These are phyloP conservation scores for Amphibalanus amphitrite DNA, from an alignment of 1,140 invertebrate species.

Conservation along the genomic window DNA sequence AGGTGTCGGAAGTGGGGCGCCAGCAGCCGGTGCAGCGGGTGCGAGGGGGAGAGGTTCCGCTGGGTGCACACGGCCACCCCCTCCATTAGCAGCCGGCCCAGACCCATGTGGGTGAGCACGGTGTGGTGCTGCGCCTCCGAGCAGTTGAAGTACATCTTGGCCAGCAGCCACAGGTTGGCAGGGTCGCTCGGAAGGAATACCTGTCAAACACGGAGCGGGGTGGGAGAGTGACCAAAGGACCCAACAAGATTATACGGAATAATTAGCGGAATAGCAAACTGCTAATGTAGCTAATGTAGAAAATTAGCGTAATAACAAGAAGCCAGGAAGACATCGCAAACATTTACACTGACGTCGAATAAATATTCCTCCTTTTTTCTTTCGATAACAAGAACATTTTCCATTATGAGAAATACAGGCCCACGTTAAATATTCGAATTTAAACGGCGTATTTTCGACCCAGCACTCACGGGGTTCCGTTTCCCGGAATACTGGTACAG, in stretches of 20 bases:
- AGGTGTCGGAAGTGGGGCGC: conserved; percentile 33
- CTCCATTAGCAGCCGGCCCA: conserved; percentile 34
- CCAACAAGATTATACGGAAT: not conserved
- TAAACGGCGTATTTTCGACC: no score
- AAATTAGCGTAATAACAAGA: no score
- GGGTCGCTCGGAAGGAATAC: conserved; percentile 30
- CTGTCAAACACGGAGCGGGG: conserved; percentile 15
- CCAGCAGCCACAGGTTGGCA: conserved; percentile 29
- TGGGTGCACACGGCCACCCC: conserved; percentile 28
- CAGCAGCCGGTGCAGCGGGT: conserved; percentile 32
- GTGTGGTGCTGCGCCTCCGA: conserved; percentile 32
- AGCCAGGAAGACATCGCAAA: no score
- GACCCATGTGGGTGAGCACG: conserved; percentile 29
- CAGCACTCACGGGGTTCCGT: conserved; percentile 33
- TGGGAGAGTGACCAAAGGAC: conserved; percentile 4
- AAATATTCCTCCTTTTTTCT: not conserved
- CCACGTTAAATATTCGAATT: no score
- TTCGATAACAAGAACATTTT: conserved; percentile 19
- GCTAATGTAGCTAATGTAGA: no score
- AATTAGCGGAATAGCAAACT: no score
- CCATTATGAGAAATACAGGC: no score
- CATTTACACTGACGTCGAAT: not conserved
- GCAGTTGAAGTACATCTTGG: conserved; percentile 36
- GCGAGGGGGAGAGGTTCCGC: conserved; percentile 29
- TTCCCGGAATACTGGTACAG: conserved; percentile 28